phyloP scores from a whole-genome alignment of 2,888 invertebrate species.

The Neocrepidodera transversa region DNA sequence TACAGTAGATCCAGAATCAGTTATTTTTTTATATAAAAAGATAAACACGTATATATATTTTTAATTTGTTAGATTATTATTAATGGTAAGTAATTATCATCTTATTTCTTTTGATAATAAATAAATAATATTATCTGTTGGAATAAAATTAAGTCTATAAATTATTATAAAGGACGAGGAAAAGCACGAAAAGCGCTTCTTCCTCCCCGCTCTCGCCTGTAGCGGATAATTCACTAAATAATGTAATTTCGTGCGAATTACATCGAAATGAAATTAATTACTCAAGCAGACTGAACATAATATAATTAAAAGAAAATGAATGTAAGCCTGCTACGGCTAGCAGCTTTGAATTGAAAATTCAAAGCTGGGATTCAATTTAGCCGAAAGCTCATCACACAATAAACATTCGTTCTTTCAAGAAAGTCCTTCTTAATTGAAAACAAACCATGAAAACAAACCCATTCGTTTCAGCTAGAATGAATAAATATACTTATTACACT shows the following conservation, averaged over 20 bases:
- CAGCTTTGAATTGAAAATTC: conserved; percentile 19
- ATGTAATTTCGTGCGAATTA: conserved; percentile 17
- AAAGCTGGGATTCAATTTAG: conserved; percentile 22
- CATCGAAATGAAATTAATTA: conserved; percentile 25
- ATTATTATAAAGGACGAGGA: neutral
- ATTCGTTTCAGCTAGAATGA: conserved; percentile 7
- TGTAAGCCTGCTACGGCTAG: conserved; percentile 10
- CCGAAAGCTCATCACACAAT: conserved; percentile 24
- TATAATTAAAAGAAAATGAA: conserved; percentile 28
- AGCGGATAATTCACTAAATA: conserved; percentile 6
- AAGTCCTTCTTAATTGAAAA: conserved; percentile 14
- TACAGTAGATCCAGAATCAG: too few species aligned
- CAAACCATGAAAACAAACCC: conserved; percentile 16
- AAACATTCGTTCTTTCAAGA: conserved; percentile 2
- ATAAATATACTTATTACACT: neutral
- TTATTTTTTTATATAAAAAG: too few species aligned
- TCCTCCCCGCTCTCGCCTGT: neutral
- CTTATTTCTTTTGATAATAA: too few species aligned
- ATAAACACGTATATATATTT: too few species aligned
- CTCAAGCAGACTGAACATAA: conserved; percentile 14
- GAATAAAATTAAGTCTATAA: too few species aligned
- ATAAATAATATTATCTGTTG: too few species aligned
- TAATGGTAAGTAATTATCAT: too few species aligned
- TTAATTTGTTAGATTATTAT: too few species aligned
- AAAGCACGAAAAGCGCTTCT: neutral